Conservation (phyloP, 1,140 invertebrate species). For the Leptinotarsa undecemlineata region DNA sequence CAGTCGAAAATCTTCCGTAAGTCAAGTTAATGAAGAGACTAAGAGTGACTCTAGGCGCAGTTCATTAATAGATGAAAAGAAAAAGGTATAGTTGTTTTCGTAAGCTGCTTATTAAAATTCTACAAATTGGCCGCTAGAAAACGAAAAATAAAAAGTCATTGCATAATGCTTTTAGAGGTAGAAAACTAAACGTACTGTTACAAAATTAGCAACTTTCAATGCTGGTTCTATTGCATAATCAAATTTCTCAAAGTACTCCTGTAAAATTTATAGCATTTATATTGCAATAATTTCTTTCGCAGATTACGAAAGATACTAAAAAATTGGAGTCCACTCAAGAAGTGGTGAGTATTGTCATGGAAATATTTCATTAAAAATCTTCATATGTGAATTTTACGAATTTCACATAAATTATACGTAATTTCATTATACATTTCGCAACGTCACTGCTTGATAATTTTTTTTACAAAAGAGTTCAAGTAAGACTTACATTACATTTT, state of each 20-base stretch:
- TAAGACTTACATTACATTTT: background rate
- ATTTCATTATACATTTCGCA: no score
- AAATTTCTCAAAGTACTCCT: no score
- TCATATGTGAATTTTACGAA: conserved; percentile 12
- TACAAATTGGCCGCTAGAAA: no score
- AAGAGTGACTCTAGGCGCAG: conserved; percentile 65
- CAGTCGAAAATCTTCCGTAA: conserved; percentile 52
- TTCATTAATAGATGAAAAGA: conserved; percentile 64
- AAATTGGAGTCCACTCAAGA: conserved; percentile 50
- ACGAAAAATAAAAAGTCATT: no score
- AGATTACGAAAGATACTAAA: conserved; percentile 38
- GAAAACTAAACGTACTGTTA: no score
- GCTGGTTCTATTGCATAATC: no score
- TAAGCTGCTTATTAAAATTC: background rate
- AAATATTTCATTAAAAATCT: conserved; percentile 7
- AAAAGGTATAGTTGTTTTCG: conserved; percentile 56
- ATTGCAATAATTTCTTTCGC: conserved; percentile 6
- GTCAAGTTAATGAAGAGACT: conserved; percentile 59
- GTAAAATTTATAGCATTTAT: no score
- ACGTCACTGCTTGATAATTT: no score
- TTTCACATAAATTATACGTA: background rate
- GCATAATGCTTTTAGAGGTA: no score
- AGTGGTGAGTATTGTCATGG: conserved; percentile 45
- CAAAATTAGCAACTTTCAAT: background rate
- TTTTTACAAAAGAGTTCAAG: no score